Percentiles rank a stretch among this genome's conserved stretches.
These are phyloP conservation scores for Esox masquinongy DNA, from an alignment of 2,797 vertebrate genomes.

Conservation along the genomic window DNA sequence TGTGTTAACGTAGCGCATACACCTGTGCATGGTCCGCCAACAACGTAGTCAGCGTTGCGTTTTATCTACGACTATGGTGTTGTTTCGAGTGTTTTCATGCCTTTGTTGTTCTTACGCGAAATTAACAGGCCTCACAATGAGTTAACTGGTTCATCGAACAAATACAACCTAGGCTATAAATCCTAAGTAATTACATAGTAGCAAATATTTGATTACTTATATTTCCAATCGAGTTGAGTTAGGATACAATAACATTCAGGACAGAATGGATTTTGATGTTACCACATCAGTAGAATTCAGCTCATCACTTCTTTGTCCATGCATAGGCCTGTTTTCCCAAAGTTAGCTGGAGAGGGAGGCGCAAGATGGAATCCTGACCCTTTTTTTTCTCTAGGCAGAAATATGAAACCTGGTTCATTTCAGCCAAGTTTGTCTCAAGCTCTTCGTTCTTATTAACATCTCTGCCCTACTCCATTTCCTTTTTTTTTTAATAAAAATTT, in stretches of 20 bases:
- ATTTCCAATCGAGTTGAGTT: background rate
- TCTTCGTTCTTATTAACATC: slow-evolving; percentile 55
- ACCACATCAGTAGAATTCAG: background rate
- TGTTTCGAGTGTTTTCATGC: too few relatives aligned
- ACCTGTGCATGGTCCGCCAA: too few relatives aligned
- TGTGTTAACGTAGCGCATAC: too few relatives aligned
- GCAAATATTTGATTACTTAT: too few relatives aligned
- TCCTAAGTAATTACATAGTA: background rate
- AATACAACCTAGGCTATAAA: background rate
- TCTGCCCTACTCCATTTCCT: slow-evolving; percentile 42
- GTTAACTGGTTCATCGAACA: background rate
- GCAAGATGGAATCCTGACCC: slow-evolving; percentile 55
- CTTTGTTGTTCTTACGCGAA: background rate
- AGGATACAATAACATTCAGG: background rate
- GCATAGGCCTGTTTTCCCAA: background rate
- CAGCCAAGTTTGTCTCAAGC: slow-evolving; percentile 58
- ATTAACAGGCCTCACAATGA: background rate
- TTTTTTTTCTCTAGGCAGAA: slow-evolving; percentile 56
- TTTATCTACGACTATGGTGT: too few relatives aligned
- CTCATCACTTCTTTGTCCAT: background rate
- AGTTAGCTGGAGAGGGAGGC: slow-evolving; percentile 56
- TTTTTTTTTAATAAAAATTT: slow-evolving; percentile 26
- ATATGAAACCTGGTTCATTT: slow-evolving; percentile 73
- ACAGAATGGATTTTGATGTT: background rate
- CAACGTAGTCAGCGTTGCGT: too few relatives aligned